A percentile compares a stretch with the other conserved stretches of the same genome.
These are phyloP conservation scores for Dendrolimus kikuchii DNA, from an alignment of 1,140 invertebrate species.

Conservation along the genomic window DNA sequence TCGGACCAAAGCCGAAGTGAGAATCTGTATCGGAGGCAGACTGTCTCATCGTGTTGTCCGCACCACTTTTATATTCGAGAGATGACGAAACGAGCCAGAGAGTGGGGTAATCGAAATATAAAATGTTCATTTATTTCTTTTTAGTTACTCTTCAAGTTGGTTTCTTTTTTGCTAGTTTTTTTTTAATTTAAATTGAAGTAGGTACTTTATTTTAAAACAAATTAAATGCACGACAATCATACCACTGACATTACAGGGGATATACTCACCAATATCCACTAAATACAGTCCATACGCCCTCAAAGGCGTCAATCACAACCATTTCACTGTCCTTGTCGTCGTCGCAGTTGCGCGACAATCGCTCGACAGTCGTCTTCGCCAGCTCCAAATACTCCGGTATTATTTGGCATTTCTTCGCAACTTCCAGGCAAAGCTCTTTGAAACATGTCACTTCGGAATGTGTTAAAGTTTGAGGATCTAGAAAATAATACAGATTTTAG, in stretches of 20 bases:
- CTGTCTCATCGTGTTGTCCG: too few relatives aligned
- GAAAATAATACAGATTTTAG: neutral
- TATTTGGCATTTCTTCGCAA: conserved; percentile 52
- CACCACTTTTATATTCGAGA: too few relatives aligned
- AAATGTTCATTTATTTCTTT: too few relatives aligned
- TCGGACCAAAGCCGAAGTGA: too few relatives aligned
- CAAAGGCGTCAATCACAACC: conserved; percentile 44
- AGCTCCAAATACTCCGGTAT: conserved; percentile 62
- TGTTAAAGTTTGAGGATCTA: conserved; percentile 37
- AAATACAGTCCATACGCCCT: conserved; percentile 43
- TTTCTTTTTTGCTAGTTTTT: too few relatives aligned
- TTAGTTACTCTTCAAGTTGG: too few relatives aligned
- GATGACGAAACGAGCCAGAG: too few relatives aligned
- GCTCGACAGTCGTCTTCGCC: conserved; percentile 45
- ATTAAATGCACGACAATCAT: too few relatives aligned
- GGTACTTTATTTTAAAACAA: too few relatives aligned
- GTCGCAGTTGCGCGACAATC: conserved; percentile 19
- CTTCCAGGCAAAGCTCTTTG: conserved; percentile 50
- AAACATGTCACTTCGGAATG: conserved; percentile 44
- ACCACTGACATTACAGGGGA: neutral
- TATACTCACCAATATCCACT: conserved; percentile 52
- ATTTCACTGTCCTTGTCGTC: conserved; percentile 12
- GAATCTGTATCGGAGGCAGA: too few relatives aligned
- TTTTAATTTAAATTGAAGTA: too few relatives aligned
- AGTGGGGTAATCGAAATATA: too few relatives aligned